Base-by-base conservation (phyloP, 92 coral and sea anemone genomes). In the Porites rus region DNA sequence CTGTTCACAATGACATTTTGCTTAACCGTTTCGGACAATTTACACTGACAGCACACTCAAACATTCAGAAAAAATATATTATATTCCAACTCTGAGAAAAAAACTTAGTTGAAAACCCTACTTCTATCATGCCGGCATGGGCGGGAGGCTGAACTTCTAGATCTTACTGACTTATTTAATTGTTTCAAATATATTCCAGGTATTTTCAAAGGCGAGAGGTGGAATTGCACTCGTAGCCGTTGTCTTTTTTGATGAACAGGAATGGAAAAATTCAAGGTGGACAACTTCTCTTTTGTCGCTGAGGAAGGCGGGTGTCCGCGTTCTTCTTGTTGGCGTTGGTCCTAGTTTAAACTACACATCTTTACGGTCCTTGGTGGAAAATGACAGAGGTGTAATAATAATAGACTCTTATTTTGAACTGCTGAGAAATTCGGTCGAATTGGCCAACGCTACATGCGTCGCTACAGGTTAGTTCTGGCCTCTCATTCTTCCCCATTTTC, bases 151-250 rank as follows among this genome's bases (percentile, higher is more conserved):
- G 46, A 38, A 38, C 46, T 38, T 38, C 46, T 38, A 38, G 46
- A 3, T 4, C 46, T 38, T 38, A 38, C 46, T 38, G 46, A 4
- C 46, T 38, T 38, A 38, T 3, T 38, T 38, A 38, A 38, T 38
- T 38, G 10, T 73, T 51, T 3, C 22, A n/a, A 51, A 19, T 52
- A 52, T 14, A 2, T 19, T 20, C 9, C 24, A 66, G 75, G 61
- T 85, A 19, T 85, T 85, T 58, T 76, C 75, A 46, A 28, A 11
- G 24, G 83, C 88, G 51, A 85, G 84, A 51, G 25, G 65, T 3
- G 61, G 75, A 14, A 82, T 85, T n/a, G 76, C 88, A 58, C 76
- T 77, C 28, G 38, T 85, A 69, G 88, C 84, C 14, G 77, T 85
- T 54, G 62, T 85, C 52, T 13, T 85, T 19, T 14, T 69, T 10